Evolutionary conservation across 2,797 vertebrate species (phyloP), one percentile per base, ranked within the genome.

Genomic region (Channa striata): DNA sequence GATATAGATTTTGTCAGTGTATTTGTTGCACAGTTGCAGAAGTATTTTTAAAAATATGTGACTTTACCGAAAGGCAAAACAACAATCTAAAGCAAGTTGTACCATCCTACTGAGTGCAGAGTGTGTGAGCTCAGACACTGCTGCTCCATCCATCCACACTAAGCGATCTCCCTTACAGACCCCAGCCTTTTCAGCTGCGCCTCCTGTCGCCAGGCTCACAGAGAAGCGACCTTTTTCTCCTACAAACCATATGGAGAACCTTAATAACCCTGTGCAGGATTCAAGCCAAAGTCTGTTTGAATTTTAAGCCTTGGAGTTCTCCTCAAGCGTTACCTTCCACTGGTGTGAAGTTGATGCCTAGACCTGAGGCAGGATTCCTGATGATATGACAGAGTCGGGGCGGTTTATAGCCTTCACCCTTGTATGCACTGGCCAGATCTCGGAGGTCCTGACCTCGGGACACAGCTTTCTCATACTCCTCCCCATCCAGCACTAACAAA

Each of bases 71-170:
- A 46, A 14, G n/a, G n/a, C n/a, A n/a, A 8, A 3, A n/a, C 8
- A 50, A n/a, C 21, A 11, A 13, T 11, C 6, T 57, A 34, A 49
- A 51, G 56, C 11, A 14, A 6, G 13, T 7, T 20, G 46, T 89
- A 99, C 98, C 95, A 96, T 96, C 81, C 81, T 95, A 83, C 67
- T 80, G 23, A 99, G 94, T 42, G 95, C 95, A 0, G 83, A 65
- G 14, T 92, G 71, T 0, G 96, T 94, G 77, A 95, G 92, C 61
- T 86, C 93, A 19, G 92, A 95, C 72, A 96, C 95, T 0, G 81
- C 83, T 63, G 84, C 87, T 37, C 97, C 97, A 0, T 98, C 93
- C 72, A 99, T 93, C 93, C 97, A 98, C 65, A 99, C 83, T 33
- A 99, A 93, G 46, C 90, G 94, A 77, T 95, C 96, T 68, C 96